Conservation (phyloP, 2,113 vertebrate species). For the Climacteris rufus region DNA sequence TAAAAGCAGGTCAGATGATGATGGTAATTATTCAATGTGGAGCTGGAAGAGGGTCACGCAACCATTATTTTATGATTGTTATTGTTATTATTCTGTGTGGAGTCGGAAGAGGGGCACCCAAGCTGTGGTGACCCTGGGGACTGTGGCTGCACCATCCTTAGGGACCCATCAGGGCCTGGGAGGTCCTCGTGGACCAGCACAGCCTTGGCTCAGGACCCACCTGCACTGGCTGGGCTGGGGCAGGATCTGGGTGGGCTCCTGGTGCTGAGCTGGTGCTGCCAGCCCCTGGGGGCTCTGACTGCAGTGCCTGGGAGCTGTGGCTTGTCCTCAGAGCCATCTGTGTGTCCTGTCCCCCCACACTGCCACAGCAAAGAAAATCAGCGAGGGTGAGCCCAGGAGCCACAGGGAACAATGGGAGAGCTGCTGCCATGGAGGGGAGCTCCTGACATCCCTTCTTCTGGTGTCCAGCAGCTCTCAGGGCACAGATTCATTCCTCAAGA, state of each 20-base stretch:
- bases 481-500: neutral
- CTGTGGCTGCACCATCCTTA: neutral
- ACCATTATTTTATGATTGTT: neutral
- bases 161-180: neutral
- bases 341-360: neutral
- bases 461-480: neutral
- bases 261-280: neutral
- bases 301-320: neutral
- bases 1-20: neutral
- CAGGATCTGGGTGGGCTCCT: fast-evolving
- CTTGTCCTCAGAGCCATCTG: neutral
- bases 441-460: fast-evolving
- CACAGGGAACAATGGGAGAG: fast-evolving
- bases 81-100: neutral
- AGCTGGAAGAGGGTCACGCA: neutral
- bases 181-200: neutral
- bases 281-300: neutral
- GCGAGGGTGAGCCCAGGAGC: fast-evolving
- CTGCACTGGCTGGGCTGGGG: neutral
- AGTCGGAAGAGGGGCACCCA: neutral
- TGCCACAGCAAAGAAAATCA: neutral
- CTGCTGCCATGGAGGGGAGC: neutral
- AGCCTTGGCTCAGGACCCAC: neutral
- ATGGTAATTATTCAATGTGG: neutral
- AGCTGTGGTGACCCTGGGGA: fast-evolving